These are phyloP conservation scores for Tenthredo notha DNA, from an alignment of 2,888 invertebrate genomes.

Conservation along the genomic window DNA sequence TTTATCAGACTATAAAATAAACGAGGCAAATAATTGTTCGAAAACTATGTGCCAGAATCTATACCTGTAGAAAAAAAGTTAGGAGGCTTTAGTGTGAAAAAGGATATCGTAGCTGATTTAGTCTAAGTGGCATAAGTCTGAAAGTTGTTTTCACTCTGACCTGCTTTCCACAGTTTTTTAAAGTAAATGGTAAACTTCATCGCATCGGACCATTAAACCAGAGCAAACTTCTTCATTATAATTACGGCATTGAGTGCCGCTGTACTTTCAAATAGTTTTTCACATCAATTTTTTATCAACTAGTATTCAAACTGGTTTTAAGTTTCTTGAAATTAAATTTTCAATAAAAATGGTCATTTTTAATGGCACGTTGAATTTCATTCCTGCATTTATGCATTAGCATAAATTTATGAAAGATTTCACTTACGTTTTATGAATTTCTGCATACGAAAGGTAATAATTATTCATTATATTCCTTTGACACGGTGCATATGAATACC, in stretches of 20 bases:
- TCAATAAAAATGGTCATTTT: neutral
- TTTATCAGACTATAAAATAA: neutral
- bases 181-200: constrained; percentile 35
- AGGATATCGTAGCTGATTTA: neutral
- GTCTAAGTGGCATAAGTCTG: constrained; percentile 27
- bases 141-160: constrained; percentile 19
- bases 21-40: neutral
- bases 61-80: neutral
- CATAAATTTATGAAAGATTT: neutral
- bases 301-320: neutral
- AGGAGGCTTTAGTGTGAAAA: neutral
- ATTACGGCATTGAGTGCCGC: neutral
- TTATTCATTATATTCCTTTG: neutral
- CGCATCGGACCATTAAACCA: constrained; percentile 13
- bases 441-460: neutral
- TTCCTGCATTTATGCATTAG: neutral
- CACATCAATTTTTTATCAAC: neutral
- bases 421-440: neutral
- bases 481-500: neutral
- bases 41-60: neutral
- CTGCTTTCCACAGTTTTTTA: constrained; percentile 25
- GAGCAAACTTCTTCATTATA: constrained; percentile 5
- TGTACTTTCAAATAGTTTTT: constrained; percentile 4
- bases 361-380: neutral
- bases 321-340: neutral